Percentiles rank a stretch among this genome's conserved stretches.
Conservation (phyloP, 1,140 invertebrate genomes). For the Drosophila mayri region DNA sequence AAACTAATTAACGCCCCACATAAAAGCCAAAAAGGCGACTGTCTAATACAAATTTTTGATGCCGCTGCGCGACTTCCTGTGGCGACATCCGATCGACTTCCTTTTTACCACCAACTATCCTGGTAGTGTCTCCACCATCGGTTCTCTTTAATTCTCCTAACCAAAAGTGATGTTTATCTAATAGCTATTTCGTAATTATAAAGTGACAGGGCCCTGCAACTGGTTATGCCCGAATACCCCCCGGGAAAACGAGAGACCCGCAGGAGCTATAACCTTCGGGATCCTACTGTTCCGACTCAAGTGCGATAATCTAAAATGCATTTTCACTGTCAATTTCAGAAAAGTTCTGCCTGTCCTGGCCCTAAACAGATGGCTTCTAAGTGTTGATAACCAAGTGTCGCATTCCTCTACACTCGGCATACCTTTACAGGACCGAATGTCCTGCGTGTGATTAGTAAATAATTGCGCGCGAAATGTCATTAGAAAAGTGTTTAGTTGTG, state of each 20-base stretch:
- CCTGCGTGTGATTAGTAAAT: constrained; percentile 74
- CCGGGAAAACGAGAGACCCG: constrained; percentile 31
- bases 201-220: constrained; percentile 58
- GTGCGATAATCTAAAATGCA: constrained; percentile 77
- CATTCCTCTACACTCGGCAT: constrained; percentile 53
- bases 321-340: constrained; percentile 55
- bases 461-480: constrained; percentile 74
- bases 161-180: constrained; percentile 74
- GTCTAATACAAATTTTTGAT: constrained; percentile 19
- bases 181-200: constrained; percentile 68
- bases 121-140: constrained; percentile 44
- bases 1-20: constrained; percentile 73
- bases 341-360: constrained; percentile 6
- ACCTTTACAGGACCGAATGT: constrained; percentile 32
- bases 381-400: constrained; percentile 76
- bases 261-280: constrained; percentile 41
- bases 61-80: constrained; percentile 66
- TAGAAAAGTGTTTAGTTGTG: constrained; percentile 70
- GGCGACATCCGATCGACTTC: constrained; percentile 64
- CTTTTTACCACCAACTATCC: constrained; percentile 63
- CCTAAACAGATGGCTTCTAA: constrained; percentile 62
- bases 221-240: constrained; percentile 69
- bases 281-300: constrained; percentile 39
- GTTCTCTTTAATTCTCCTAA: constrained; percentile 37
- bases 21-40: constrained; percentile 36